Conservation (phyloP, 2,113 vertebrate species). For the Dryoscopus gambensis region DNA sequence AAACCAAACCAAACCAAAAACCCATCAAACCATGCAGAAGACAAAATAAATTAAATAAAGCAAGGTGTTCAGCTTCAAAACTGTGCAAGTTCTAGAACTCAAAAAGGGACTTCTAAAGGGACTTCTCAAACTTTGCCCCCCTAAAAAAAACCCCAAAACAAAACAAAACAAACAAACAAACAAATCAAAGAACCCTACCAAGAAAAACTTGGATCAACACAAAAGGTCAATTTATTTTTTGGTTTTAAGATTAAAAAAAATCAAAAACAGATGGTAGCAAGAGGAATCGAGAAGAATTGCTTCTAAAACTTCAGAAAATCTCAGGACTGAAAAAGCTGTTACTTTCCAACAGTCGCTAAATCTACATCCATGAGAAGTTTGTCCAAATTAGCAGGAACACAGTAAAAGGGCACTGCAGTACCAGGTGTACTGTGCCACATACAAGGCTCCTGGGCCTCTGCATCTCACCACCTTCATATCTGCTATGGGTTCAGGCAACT, state of each 20-base stretch:
- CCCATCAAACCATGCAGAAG: not conserved
- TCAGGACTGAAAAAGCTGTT: not conserved
- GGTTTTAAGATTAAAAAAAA: not conserved
- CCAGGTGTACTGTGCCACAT: not conserved
- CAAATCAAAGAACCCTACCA: not conserved
- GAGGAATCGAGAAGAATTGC: not conserved
- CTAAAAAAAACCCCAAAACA: not conserved
- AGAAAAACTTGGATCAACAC: not conserved
- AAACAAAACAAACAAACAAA: not conserved
- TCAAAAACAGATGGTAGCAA: not conserved
- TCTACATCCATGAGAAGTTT: not conserved
- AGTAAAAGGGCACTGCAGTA: not conserved
- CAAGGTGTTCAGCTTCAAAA: not conserved
- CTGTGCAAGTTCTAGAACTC: not conserved
- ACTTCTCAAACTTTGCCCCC: not conserved
- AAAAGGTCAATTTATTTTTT: not conserved
- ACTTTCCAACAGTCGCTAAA: not conserved
- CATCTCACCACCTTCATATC: not conserved
- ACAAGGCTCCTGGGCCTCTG: not conserved
- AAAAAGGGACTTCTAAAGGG: not conserved
- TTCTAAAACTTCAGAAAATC: not conserved
- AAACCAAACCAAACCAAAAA: not conserved
- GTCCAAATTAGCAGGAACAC: not conserved
- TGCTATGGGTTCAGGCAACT: not conserved
- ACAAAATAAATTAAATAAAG: not conserved